Conservation (phyloP, 2,888 invertebrate genomes). For the Priocnemis perturbator region DNA sequence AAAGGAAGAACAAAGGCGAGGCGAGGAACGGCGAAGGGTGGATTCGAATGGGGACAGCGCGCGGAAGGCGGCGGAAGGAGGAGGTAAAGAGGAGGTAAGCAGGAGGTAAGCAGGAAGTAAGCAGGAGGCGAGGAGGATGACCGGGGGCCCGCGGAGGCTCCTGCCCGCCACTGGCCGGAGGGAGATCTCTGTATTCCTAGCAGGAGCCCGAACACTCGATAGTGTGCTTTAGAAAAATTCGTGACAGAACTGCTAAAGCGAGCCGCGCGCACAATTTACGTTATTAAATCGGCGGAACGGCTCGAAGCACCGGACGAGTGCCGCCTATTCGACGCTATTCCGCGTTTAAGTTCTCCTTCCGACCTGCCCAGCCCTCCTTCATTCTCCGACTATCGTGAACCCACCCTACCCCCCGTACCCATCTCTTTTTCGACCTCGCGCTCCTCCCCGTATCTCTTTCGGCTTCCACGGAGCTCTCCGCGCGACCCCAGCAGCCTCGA, state of each 20-base stretch:
- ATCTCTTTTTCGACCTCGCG: constrained; percentile 10
- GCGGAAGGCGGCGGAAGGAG: background rate
- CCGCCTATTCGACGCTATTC: constrained; percentile 67
- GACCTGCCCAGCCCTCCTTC: constrained; percentile 12
- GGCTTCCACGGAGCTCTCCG: constrained; percentile 11
- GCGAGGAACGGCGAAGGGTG: background rate
- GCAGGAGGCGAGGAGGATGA: background rate
- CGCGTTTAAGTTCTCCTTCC: constrained; percentile 59
- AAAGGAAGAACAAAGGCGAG: background rate
- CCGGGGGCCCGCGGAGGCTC: background rate
- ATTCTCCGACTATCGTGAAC: too few relatives aligned
- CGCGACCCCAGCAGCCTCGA: constrained; percentile 38
- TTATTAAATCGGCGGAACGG: constrained; percentile 71
- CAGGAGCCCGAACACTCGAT: constrained; percentile 73
- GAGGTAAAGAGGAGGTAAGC: too few relatives aligned
- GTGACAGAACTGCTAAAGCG: constrained; percentile 59
- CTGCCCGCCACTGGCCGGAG: constrained; percentile 1
- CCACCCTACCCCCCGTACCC: too few relatives aligned
- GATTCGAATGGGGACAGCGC: background rate
- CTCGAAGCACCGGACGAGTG: constrained; percentile 67
- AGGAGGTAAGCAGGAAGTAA: background rate
- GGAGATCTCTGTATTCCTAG: constrained; percentile 68
- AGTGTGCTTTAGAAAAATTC: constrained; percentile 72
- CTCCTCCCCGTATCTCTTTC: constrained; percentile 22
- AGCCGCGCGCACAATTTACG: constrained; percentile 68